Percentiles rank a stretch among this genome's conserved stretches.
phyloP scores from a whole-genome alignment of 2,888 invertebrate species.

The Pseudolycoriella hygida region DNA sequence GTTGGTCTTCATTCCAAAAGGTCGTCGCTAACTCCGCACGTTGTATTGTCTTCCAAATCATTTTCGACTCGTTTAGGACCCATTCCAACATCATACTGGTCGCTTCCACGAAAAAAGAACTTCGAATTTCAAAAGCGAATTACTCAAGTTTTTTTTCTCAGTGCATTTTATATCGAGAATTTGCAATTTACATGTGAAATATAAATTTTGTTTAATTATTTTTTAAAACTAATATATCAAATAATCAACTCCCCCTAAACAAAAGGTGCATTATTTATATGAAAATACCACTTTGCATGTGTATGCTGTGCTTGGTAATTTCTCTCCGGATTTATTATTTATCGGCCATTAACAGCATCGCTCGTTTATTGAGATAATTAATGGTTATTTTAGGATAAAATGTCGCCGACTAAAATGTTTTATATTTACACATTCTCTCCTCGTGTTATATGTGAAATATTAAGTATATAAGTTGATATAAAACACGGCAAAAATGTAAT shows the following conservation, averaged over 20 bases:
- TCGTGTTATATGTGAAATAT: background rate
- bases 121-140: no score
- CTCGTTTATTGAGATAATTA: conserved; percentile 15
- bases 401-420: conserved; percentile 10
- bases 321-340: conserved; percentile 13
- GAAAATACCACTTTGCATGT: conserved; percentile 1
- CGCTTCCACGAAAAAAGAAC: no score
- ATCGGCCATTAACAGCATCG: conserved; percentile 16
- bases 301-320: conserved; percentile 2
- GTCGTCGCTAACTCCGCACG: no score
- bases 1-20: no score
- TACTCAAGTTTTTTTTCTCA: no score
- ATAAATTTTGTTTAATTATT: background rate
- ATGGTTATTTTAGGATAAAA: conserved; percentile 15
- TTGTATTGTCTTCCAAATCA: no score
- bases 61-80: no score
- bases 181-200: no score
- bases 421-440: conserved; percentile 1
- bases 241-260: conserved; percentile 1
- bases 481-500: no score
- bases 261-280: conserved; percentile 1
- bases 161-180: no score
- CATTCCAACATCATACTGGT: no score
- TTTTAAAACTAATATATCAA: background rate
- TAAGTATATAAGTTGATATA: background rate